Evolutionary conservation across 2,888 invertebrate genomes (phyloP), one percentile per base, ranked within the genome.

Genomic region (Diogma glabrata): DNA sequence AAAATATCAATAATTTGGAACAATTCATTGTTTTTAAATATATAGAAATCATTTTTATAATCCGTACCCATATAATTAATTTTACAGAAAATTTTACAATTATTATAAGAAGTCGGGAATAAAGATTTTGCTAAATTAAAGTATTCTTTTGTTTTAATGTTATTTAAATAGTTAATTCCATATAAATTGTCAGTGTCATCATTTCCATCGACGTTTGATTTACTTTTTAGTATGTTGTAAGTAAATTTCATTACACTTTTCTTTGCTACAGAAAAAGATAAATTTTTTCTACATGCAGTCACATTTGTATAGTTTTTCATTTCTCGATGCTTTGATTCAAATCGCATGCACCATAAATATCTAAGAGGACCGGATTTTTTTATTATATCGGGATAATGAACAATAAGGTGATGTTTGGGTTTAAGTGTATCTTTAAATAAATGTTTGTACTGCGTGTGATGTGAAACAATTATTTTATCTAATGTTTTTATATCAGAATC

Each of bases 271-370:
- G 33, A 33, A 12, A 33, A 55, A 24, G 55, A 26, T 36, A 55
- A 49, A 51, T 51, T 55, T 23, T 22, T n/a, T 17, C 53, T 24
- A 20, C 52, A 52, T 45, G 50, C 51, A 10, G 47, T 54, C 23
- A 50, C 50, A 24, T 38, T 51, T 23, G 55, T 51, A 19, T 52
- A 51, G 23, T 23, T 43, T 24, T 52, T 55, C 17, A 54, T 36
- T 47, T 51, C 46, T 50, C 26, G 51, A 33, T 52, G 51, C 14
- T 52, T 49, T 9, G 52, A 48, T 26, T 52, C 49, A 36, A 55
- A 53, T 7, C 53, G 51, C 48, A 54, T 54, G 26, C 52, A 49
- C 52, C 54, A 54, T 22, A 53, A 51, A 24, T 51, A 23, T 30
- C 33, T 54, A 9, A 52, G 22, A 38, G 54, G 53, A 36, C 52